Evolutionary conservation across 2,113 vertebrate genomes (phyloP).

Genomic region (Coptodon bakossiorum): DNA sequence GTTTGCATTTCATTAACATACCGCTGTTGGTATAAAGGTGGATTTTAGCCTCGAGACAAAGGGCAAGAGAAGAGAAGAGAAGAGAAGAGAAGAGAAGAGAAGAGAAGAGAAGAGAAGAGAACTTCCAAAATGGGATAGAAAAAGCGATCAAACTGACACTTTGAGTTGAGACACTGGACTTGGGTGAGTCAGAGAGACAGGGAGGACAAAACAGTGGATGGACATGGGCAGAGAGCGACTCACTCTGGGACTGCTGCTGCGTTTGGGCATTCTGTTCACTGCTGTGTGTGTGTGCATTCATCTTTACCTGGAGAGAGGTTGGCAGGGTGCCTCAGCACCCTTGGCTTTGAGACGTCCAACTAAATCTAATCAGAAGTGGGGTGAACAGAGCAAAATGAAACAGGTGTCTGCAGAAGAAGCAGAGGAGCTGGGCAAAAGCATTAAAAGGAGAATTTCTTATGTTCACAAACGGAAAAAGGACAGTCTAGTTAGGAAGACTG

Average conservation of each 20-base stretch:
- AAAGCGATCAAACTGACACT: not conserved
- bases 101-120: not conserved
- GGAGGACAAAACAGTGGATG: not conserved
- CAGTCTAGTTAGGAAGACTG: not conserved
- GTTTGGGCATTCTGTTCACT: conserved; percentile 41
- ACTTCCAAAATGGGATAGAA: conserved; percentile 27
- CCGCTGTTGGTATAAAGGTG: not conserved
- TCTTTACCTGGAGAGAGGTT: conserved; percentile 56
- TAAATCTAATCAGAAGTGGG: not conserved
- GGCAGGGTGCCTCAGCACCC: not conserved
- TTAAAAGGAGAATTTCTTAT: conserved; percentile 26
- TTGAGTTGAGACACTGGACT: conserved; percentile 4
- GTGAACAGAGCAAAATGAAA: not conserved
- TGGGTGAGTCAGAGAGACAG: not conserved
- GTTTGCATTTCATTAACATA: not conserved
- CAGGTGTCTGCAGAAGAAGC: not conserved
- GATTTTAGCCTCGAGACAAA: not conserved
- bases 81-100: not conserved
- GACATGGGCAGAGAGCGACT: conserved; percentile 50
- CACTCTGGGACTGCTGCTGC: conserved; percentile 43
- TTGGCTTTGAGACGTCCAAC: not conserved
- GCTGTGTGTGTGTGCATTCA: conserved; percentile 53
- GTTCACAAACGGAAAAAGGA: conserved; percentile 23
- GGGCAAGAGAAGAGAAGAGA: not conserved
- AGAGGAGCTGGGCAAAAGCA: not conserved